phyloP scores from a whole-genome alignment of 1,140 invertebrate species.

The Brachionus calyciflorus region DNA sequence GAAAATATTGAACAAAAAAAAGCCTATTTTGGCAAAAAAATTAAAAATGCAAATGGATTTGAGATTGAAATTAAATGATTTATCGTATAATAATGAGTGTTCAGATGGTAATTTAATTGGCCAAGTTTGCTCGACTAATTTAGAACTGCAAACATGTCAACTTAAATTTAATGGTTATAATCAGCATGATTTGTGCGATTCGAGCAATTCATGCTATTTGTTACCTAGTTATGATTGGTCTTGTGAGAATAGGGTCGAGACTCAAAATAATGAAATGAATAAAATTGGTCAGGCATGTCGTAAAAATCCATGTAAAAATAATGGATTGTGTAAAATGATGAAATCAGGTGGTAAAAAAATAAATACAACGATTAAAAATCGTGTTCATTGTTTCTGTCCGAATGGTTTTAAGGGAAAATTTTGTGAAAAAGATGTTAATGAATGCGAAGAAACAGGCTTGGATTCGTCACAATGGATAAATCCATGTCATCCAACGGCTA shows the following conservation, averaged over 20 bases:
- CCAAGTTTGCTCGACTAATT: slow-evolving; percentile 2
- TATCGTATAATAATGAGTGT: slow-evolving; percentile 13
- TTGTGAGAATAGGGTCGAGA: background rate
- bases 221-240: background rate
- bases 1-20: slow-evolving; percentile 25
- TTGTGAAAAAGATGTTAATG: slow-evolving; percentile 43
- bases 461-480: slow-evolving; percentile 6
- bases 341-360: background rate
- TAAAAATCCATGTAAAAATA: slow-evolving; percentile 34
- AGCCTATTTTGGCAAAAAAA: background rate
- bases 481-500: background rate
- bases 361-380: background rate
- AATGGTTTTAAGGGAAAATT: slow-evolving; percentile 38
- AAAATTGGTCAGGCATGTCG: background rate
- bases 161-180: background rate
- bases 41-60: background rate
- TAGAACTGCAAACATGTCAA: slow-evolving; percentile 6
- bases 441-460: slow-evolving; percentile 3
- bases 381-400: slow-evolving; percentile 35
- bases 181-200: background rate
- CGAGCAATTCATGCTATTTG: background rate
- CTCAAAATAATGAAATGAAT: background rate
- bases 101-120: background rate
- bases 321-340: slow-evolving; percentile 16
- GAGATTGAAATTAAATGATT: background rate